A percentile compares a stretch with the other conserved stretches of the same genome.
Evolutionary conservation across 2,888 invertebrate species (phyloP).

Genomic region (Celastrina argiolus): DNA sequence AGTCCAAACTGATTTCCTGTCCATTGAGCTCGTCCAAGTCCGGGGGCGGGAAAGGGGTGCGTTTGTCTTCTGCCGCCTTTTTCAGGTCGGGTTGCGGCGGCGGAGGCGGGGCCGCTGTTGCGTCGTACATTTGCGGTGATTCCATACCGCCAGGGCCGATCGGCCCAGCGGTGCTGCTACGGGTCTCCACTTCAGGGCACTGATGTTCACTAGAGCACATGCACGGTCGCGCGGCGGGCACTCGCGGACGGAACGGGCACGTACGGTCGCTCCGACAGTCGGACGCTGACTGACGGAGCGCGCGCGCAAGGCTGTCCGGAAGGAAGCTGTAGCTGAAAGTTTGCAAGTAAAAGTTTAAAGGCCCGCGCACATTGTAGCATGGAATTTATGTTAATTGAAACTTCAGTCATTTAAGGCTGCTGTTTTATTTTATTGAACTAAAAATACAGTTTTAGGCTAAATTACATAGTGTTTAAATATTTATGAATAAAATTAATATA

Average conservation of each 20-base stretch:
- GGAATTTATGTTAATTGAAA: not conserved
- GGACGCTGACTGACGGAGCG: constrained; percentile 59
- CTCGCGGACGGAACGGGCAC: constrained; percentile 39
- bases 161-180: constrained; percentile 70
- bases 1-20: constrained; percentile 93
- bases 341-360: constrained; percentile 60
- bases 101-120: constrained; percentile 79
- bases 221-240: constrained; percentile 53
- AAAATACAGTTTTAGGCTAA: not conserved
- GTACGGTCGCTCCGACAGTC: constrained; percentile 58
- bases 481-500: not conserved
- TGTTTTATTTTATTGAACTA: not conserved
- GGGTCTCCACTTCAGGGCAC: constrained; percentile 75
- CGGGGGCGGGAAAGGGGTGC: constrained; percentile 86
- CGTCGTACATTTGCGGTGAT: constrained; percentile 92
- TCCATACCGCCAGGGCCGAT: constrained; percentile 82
- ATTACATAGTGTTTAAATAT: not conserved
- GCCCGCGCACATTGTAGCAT: constrained; percentile 36
- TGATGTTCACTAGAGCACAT: constrained; percentile 66
- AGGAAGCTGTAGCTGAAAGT: constrained; percentile 73
- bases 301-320: constrained; percentile 64
- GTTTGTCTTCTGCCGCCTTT: constrained; percentile 80
- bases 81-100: constrained; percentile 80
- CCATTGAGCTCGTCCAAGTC: constrained; percentile 93
- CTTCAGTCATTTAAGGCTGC: not conserved